Evolutionary conservation across 2,797 vertebrate species (phyloP).

Genomic region (Amblyraja radiata): DNA sequence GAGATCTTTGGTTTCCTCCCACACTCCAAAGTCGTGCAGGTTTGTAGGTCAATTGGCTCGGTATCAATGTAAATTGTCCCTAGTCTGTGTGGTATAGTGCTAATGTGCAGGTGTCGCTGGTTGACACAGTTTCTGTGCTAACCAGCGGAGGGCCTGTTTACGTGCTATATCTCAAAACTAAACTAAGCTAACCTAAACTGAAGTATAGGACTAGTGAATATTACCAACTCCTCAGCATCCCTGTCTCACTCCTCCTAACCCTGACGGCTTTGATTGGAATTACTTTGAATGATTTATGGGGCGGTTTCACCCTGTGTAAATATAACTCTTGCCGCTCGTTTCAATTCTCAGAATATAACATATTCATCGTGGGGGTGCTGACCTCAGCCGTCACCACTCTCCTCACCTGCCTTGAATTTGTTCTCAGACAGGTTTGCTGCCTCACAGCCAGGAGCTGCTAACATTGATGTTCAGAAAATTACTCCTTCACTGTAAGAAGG

Average conservation of each 20-base stretch:
- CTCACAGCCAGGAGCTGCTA: background rate
- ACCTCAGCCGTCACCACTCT: background rate
- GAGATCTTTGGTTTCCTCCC: too few relatives aligned
- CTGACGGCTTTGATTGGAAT: background rate
- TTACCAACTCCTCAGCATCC: background rate
- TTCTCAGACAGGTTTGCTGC: background rate
- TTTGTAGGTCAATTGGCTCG: too few relatives aligned
- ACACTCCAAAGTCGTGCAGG: too few relatives aligned
- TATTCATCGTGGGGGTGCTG: background rate
- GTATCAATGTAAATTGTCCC: too few relatives aligned
- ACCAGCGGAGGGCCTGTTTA: too few relatives aligned
- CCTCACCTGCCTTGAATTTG: background rate
- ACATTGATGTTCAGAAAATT: slow-evolving; percentile 13
- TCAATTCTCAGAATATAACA: background rate
- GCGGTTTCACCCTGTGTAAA: background rate
- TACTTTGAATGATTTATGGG: background rate
- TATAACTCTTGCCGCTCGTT: background rate
- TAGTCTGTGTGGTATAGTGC: too few relatives aligned
- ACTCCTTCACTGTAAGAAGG: background rate
- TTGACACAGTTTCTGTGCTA: too few relatives aligned
- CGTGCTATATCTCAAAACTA: too few relatives aligned
- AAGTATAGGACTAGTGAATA: background rate
- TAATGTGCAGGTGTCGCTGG: too few relatives aligned
- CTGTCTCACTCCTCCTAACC: background rate
- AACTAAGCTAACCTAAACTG: too few relatives aligned